These are phyloP conservation scores for Corydoras sp. DNA, from an alignment of 2,113 vertebrate species.

Conservation along the genomic window DNA sequence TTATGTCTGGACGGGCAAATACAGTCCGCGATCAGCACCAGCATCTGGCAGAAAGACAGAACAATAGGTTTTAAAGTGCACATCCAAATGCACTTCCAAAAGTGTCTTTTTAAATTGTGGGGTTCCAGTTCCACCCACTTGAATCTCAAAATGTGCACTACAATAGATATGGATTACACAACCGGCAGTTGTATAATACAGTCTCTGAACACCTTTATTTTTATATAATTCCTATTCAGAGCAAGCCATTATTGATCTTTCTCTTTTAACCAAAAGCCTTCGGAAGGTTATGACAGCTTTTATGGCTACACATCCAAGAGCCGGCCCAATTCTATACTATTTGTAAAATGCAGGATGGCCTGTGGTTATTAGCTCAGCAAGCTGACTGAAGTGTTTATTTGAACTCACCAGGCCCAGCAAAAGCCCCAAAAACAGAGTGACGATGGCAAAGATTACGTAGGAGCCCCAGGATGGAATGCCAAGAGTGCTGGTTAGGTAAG, in stretches of 20 bases:
- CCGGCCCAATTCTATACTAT: background rate
- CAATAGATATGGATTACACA: constrained; percentile 30
- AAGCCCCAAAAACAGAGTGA: constrained; percentile 74
- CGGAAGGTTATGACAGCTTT: constrained; percentile 1
- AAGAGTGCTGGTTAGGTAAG: constrained; percentile 74
- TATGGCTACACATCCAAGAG: too few relatives aligned
- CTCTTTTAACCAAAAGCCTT: background rate
- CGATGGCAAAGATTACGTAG: constrained; percentile 71
- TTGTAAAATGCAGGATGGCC: background rate
- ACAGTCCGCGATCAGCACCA: constrained; percentile 78
- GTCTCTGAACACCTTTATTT: constrained; percentile 25
- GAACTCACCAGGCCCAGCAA: constrained; percentile 77
- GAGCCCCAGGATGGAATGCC: constrained; percentile 77
- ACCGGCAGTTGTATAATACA: constrained; percentile 35
- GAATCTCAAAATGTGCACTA: constrained; percentile 21
- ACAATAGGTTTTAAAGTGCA: background rate
- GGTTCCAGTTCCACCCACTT: constrained; percentile 32
- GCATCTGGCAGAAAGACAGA: constrained; percentile 55
- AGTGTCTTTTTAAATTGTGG: constrained; percentile 2
- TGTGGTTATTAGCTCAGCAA: background rate
- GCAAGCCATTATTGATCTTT: constrained; percentile 13
- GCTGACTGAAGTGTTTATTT: constrained; percentile 4
- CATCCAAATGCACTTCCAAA: constrained; percentile 9
- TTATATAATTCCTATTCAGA: constrained; percentile 33
- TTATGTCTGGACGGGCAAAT: constrained; percentile 67